Conservation (phyloP, 2,797 vertebrate genomes). For the Gymnodraco acuticeps region DNA sequence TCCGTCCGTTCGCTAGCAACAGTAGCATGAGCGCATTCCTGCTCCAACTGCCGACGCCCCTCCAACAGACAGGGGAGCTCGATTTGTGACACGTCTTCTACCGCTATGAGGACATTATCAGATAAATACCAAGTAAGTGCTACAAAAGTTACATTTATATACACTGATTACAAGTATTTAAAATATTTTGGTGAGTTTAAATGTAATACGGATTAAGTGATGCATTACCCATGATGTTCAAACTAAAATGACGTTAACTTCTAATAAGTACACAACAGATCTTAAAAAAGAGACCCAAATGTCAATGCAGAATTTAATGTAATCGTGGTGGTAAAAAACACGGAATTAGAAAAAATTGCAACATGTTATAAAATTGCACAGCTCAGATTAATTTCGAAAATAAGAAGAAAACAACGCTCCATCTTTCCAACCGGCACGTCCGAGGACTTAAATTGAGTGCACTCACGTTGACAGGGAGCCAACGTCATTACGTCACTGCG, state of each 20-base stretch:
- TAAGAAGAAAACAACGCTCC: not conserved
- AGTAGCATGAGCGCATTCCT: slow-evolving; percentile 16
- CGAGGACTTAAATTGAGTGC: slow-evolving; percentile 3
- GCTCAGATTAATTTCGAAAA: not conserved
- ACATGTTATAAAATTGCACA: not conserved
- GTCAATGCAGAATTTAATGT: rapidly evolving
- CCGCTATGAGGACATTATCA: not conserved
- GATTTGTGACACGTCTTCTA: rapidly evolving
- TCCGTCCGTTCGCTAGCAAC: slow-evolving; percentile 43
- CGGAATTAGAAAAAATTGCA: not conserved
- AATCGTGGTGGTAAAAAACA: rapidly evolving
- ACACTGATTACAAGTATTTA: not conserved
- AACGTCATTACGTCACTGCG: slow-evolving; percentile 56
- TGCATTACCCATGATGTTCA: not conserved
- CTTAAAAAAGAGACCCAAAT: not conserved
- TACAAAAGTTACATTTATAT: not conserved
- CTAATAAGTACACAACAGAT: too few relatives aligned
- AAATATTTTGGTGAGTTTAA: too few relatives aligned
- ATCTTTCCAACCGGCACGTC: not conserved
- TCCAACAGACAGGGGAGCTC: slow-evolving; percentile 32
- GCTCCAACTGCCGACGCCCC: slow-evolving; percentile 31
- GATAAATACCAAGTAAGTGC: not conserved
- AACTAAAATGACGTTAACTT: not conserved
- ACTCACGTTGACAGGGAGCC: not conserved
- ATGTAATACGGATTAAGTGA: too few relatives aligned